Percentiles rank a stretch among this genome's conserved stretches.
These are phyloP conservation scores for Papilio demoleus DNA, from an alignment of 2,888 invertebrate genomes.

Conservation along the genomic window DNA sequence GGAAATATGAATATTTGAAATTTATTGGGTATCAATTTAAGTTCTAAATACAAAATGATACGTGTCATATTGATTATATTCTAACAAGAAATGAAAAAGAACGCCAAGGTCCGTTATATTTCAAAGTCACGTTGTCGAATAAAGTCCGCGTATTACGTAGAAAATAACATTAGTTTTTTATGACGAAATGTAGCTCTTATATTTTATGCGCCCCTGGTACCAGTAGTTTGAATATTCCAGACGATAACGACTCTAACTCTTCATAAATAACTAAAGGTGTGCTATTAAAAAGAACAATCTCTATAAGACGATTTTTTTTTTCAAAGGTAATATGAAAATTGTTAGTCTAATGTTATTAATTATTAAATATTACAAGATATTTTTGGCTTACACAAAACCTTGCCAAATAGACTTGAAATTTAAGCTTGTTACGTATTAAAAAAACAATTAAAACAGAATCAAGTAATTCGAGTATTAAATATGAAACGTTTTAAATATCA, in stretches of 20 bases:
- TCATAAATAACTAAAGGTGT: too few relatives aligned
- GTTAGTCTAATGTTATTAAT: too few relatives aligned
- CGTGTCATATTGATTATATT: conserved; percentile 12
- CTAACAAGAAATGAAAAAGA: conserved; percentile 25
- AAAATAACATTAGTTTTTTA: conserved; percentile 19
- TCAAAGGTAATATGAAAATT: too few relatives aligned
- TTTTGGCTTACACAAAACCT: too few relatives aligned
- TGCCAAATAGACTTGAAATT: neutral
- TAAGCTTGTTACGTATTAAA: neutral
- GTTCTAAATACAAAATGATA: conserved; percentile 8
- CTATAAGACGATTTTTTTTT: too few relatives aligned
- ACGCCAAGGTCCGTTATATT: conserved; percentile 34
- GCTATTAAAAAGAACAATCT: too few relatives aligned
- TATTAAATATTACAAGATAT: too few relatives aligned
- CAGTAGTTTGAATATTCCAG: conserved; percentile 3
- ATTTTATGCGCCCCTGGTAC: conserved; percentile 18
- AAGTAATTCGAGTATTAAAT: too few relatives aligned
- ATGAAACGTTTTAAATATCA: conserved; percentile 6
- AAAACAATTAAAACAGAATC: neutral
- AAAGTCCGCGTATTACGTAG: conserved; percentile 22
- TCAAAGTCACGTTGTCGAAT: conserved; percentile 31
- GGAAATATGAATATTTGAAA: neutral
- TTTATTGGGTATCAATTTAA: conserved; percentile 11
- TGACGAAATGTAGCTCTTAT: conserved; percentile 25
- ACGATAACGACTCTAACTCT: neutral